Base-by-base conservation (phyloP, 2,797 vertebrate species). In the Novumbra hubbsi region DNA sequence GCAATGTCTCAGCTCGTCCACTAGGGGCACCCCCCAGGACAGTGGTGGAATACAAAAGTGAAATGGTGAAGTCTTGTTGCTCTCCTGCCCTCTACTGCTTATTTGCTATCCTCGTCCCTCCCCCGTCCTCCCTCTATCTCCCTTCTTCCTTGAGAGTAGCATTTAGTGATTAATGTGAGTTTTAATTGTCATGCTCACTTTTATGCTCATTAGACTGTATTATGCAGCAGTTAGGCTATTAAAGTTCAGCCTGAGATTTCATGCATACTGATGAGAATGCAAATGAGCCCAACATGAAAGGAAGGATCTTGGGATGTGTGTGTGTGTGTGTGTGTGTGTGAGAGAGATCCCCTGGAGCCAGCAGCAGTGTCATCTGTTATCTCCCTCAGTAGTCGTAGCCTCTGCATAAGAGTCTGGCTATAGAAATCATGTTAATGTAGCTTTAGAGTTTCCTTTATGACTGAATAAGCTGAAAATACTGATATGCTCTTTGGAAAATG, bases 191-290 rank as follows among this genome's bases (percentile, higher is more conserved):
- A 91, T 89, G 83, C 90, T 94, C 88, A 93, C 90, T 95, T 95
- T 95, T 94, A 91, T 71, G 74, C 88, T 95, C 90, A 94, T 95
- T 95, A 94, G 91, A 91, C 85, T 93, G 89, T 89, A 86, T 93
- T 95, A 91, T 94, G 89, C 94, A 92, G 93, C 91, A 94, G 90
- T 93, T 94, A 90, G 89, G 94, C 87, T 93, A 94, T 93, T 95
- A 93, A 95, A 95, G 94, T 95, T 96, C 93, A 95, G 75, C 89
- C 81, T 91, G 88, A 95, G 94, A 95, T 93, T 93, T 94, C 93
- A 93, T 95, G 93, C 93, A 94, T 95, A 91, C 93, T 95, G 92
- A 95, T 96, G 88, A 93, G 92, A 89, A 95, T 95, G 94, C 89
- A 95, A 92, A 96, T 95, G 88, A 95, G 85, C 77, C 75, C 71